Base-by-base conservation (phyloP, 2,113 vertebrate species). In the Tretioscincus oriximinensis region DNA sequence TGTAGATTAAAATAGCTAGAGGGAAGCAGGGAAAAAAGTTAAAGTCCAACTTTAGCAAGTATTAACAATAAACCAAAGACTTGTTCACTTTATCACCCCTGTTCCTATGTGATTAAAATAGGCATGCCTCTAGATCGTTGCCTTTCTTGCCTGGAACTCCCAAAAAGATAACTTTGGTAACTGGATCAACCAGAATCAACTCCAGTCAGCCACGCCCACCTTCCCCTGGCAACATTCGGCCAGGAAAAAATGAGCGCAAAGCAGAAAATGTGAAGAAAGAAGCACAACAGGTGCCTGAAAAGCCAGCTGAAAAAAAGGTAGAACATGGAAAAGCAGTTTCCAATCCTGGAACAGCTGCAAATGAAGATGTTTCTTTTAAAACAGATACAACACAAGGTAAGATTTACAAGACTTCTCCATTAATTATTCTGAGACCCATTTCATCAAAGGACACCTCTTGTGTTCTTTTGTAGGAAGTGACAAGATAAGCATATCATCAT, bases 191-290 rank as follows among this genome's bases (percentile, higher is more conserved):
- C 95, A 94, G 95, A 96, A 58, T 87, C 85, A 79, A 88, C 65
- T 80, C 71, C n/a, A 35, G 88, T 86, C 89, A 94, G 87, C 86
- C 72, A 58, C 90, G 92, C 28, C 94, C 94, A 85, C 93, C 94
- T 11, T 96, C 94, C 47, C 94, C 97, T 8, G 97, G 98, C 89
- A 99, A 99, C 89, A 92, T 98, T 77, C 95, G 97, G 41, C 97
- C 97, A 22, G 54, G 89, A 83, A 97, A 94, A 93, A 89, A 89
- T 87, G 93, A 95, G 51, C 85, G 89, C 6, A 95, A 95, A 71
- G 91, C 80, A 76, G 95, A 94, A 66, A 74, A 41, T n/a, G 93
- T 95, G 81, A 95, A 90, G 75, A 95, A 92, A 85, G 92, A 84
- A 35, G 47, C 82, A 1, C 92, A 90, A 73, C 91, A 90, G 61